Conservation (phyloP, 2,797 vertebrate species). For the Spinibarbus caldwelli region DNA sequence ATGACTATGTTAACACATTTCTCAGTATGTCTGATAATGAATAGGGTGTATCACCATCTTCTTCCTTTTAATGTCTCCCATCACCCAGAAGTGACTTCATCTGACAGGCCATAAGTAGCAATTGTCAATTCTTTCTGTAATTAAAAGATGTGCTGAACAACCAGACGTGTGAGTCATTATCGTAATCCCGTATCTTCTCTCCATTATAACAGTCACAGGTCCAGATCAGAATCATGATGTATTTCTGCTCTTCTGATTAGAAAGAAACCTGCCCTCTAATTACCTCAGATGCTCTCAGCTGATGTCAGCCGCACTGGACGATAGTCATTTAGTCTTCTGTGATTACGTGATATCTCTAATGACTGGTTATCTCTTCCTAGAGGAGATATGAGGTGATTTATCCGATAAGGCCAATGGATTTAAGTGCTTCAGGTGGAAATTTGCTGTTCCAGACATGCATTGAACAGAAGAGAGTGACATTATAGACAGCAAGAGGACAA, state of each 20-base stretch:
- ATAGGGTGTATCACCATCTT: not conserved
- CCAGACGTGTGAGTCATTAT: not conserved
- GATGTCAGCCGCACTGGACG: constrained; percentile 22
- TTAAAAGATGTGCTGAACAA: constrained; percentile 13
- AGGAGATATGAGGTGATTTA: constrained; percentile 30
- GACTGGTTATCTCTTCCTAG: constrained; percentile 33
- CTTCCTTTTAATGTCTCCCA: not conserved
- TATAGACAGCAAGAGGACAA: not conserved
- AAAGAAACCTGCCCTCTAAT: constrained; percentile 64
- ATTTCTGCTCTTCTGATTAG: constrained; percentile 15
- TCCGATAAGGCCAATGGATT: constrained; percentile 40
- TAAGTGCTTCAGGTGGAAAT: constrained; percentile 15
- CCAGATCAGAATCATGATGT: constrained; percentile 23
- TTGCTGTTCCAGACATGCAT: not conserved
- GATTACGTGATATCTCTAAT: not conserved
- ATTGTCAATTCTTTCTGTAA: not conserved
- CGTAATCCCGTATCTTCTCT: not conserved
- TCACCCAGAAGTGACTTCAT: constrained; percentile 24
- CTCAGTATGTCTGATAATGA: not conserved
- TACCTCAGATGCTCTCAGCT: constrained; percentile 14
- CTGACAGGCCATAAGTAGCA: constrained; percentile 1
- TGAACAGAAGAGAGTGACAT: not conserved
- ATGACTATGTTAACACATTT: not conserved
- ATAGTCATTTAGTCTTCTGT: constrained; percentile 35
- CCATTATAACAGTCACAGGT: constrained; percentile 19